Evolutionary conservation across 2,888 invertebrate species (phyloP), one percentile per base, ranked within the genome.

Genomic region (Lepidocyrtinus sp.): DNA sequence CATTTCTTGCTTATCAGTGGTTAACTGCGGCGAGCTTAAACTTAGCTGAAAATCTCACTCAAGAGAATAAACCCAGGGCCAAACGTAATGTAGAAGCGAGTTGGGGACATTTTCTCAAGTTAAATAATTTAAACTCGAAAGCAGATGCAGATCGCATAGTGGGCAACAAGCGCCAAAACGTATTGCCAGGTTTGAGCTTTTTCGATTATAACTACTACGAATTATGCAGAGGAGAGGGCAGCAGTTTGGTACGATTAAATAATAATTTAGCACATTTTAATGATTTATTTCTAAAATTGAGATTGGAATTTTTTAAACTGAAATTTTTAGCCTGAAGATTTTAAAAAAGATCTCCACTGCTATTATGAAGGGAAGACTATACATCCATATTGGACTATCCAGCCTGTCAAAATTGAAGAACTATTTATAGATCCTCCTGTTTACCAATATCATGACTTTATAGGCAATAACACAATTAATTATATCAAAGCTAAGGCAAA

Each of bases 381-480:
- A 2, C 12, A 69, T 25, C 61, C 61, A 5, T 71, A 71, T 17
- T 71, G 61, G 61, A 27, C 19, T 1, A 27, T 71, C 1, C 24
- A 71, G 12, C 71, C 71, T 17, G 5, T 71, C 19, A 71, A 71
- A 26, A 17, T 26, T 0, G 71, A 71, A 19, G 27, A 55, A 1
- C 61, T 71, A 1, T 19, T 26, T 1, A 7, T 21, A 7, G 71
- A 61, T n/a, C 71, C 61, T 5, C 71, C 71, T 1, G 27, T 71
- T 2, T 61, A 21, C 19, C 61, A 15, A 7, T 71, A 61, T 61
- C 24, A 71, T 62, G 61, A 71, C 12, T 71, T 71, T 21, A 36
- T 71, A 2, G 27, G 61, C 5, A 27, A 71, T 21, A 26, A 36
- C 2, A 22, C 62, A 1, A 62, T 61, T 1, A 25, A 36, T 2